phyloP scores from a whole-genome alignment of 2,888 invertebrate species.

The Limnephilus auricula region DNA sequence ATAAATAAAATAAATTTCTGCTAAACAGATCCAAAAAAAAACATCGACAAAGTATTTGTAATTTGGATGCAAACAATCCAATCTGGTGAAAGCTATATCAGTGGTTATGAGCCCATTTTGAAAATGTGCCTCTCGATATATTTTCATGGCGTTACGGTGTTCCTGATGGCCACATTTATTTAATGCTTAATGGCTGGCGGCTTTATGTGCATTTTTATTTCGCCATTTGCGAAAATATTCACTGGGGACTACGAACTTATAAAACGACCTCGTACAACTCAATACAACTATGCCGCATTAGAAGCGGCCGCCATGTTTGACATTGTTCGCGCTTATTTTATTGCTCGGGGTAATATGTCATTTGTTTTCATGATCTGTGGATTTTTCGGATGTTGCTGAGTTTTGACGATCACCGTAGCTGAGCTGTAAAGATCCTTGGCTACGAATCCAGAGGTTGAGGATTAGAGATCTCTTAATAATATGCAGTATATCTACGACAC shows the following conservation, averaged over 20 bases:
- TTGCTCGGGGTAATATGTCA: too few relatives aligned
- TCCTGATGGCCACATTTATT: conserved; percentile 18
- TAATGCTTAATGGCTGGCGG: background rate
- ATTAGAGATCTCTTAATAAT: too few relatives aligned
- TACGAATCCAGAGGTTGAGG: too few relatives aligned
- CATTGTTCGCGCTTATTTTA: background rate
- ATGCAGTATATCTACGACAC: too few relatives aligned
- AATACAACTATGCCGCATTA: background rate
- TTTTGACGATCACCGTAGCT: too few relatives aligned
- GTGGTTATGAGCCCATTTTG: conserved; percentile 51
- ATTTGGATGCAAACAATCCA: background rate
- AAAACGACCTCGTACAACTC: background rate
- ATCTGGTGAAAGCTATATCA: background rate
- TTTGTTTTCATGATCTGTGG: too few relatives aligned
- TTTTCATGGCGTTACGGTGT: conserved; percentile 28
- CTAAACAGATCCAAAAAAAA: background rate
- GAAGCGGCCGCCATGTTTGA: background rate
- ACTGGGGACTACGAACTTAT: background rate
- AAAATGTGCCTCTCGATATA: conserved; percentile 43
- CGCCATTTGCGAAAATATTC: conserved; percentile 28
- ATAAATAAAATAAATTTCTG: too few relatives aligned
- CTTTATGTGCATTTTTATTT: conserved; percentile 33
- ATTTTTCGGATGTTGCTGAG: too few relatives aligned
- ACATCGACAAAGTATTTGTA: background rate
- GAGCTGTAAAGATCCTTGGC: too few relatives aligned